Evolutionary conservation across 2,888 invertebrate species (phyloP), one percentile per base, ranked within the genome.

Genomic region (Seira sanloemensis): DNA sequence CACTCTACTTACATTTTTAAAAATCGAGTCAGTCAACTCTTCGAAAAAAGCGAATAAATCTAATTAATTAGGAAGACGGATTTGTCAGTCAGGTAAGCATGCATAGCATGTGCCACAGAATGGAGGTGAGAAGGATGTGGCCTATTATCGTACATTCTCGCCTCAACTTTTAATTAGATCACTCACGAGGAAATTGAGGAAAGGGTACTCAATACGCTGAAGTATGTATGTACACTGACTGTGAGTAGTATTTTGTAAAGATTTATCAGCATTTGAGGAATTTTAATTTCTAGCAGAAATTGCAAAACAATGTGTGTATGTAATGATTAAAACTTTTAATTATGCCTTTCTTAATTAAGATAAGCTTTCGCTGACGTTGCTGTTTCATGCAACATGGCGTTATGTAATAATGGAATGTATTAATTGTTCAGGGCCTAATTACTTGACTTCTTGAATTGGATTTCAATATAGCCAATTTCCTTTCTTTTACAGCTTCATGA

Each of bases 401-500:
- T n/a, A n/a, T n/a, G 37, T 37, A 37, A 37, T 37, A 37, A 37
- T 37, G 37, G 37, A 12, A 37, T 37, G 37, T n/a, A 37, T 37
- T 37, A 12, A 37, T 37, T 37, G n/a, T n/a, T n/a, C 12, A 9
- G 37, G 37, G 5, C 12, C 37, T 37, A 37, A 9, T 5, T 37
- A 9, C 7, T 37, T 9, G 37, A 37, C 5, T 37, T 37, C 12
- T n/a, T n/a, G n/a, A n/a, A 37, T 37, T 12, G 37, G 37, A 37
- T 9, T 37, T 37, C 12, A 37, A 12, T 37, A 37, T 37, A 37
- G 37, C 37, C 7, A 5, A 37, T 9, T 37, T 37, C 37, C 37
- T 37, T 37, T 9, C 67, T 12, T 68, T 81, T 88, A 4, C 84
- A 90, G 90, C 89, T 90, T 50, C 90, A 90, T 69, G 88, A 89